Evolutionary conservation across 2,888 invertebrate genomes (phyloP), one percentile per base, ranked within the genome.

Genomic region (Galeopsomyia nigrocyanea): DNA sequence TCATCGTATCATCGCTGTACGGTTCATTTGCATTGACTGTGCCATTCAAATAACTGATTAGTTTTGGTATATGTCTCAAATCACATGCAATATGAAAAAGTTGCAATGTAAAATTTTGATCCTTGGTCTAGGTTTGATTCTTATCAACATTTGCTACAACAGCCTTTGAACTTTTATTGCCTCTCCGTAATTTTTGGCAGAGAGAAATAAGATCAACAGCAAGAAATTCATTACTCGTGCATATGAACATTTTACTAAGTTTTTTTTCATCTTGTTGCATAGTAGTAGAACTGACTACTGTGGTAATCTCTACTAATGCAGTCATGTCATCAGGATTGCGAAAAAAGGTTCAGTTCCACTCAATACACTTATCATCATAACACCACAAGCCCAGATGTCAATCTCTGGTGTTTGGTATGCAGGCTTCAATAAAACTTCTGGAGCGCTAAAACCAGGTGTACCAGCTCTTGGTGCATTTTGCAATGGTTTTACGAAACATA

Each of bases 351-450:
- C 95, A 14, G 95, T 91, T 55, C 92, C 91, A 79, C 93, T 92
- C 50, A 96, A 88, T 77, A 95, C 89, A 63, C 92, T 92, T 6
- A 94, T 87, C 82, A 96, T 90, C 79, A 96, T 95, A 63, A 96
- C 93, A 71, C 96, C 96, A 56, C 91, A 91, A 62, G 96, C 94
- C 96, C 97, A 97, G 80, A 95, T 89, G 87, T 97, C 97, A 77
- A 97, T 94, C 75, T 91, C 91, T 80, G 94, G 92, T 47, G 93
- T 92, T 88, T 97, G 97, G 74, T 90, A 88, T 16, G 90, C 88
- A 84, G 91, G 91, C 87, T 95, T 95, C 46, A 96, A 88, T 78
- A 95, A 86, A 79, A 95, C 94, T 88, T 95, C 96, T 0, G 96
- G 96, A 67, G 96, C 94, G 31, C 96, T 89, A 87, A 94, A 96